Evolutionary conservation across 1,140 invertebrate genomes (phyloP), one percentile per base, ranked within the genome.

Genomic region (Manduca sexta): DNA sequence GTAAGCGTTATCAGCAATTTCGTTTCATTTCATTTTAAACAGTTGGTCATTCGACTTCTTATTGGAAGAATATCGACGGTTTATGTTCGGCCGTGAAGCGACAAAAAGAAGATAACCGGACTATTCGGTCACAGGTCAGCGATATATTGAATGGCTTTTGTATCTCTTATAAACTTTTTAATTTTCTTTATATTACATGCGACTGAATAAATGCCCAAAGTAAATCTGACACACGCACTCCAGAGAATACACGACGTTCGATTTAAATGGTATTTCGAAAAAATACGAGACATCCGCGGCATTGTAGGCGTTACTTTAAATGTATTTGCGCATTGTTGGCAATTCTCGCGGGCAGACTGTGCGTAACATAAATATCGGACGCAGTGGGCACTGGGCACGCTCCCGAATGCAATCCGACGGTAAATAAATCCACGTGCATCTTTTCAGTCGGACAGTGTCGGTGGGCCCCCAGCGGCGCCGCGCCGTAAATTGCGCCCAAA

Each of bases 271-370:
- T 62, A 74, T 72, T 72, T 72, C 57, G 55, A 59, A 59, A 63
- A 73, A 60, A 68, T 74, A 75, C 61, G 69, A 72, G 64, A 66
- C 66, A 68, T 49, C 51, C 42, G 50, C 53, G 37, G 68, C 64
- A 60, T 71, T 61, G 57, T 60, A 69, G 64, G 65, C 64, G 68
- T 69, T 62, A 66, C 52, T 68, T 74, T 63, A 70, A 74, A 76
- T 76, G 68, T 73, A 78, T 79, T 69, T 60, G 66, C 59, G 76
- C 68, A 82, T 82, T 82, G 74, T 82, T 74, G 69, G 63, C 68
- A 68, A 70, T 68, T 68, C 73, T 51, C 57, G 63, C 60, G 59
- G 58, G 56, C 60, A 63, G 52, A 39, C 56, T 52, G 62, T 62
- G 62, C 59, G 71, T 69, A 69, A 73, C 71, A 83, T 80, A 83